A percentile compares a stretch with the other conserved stretches of the same genome.
Evolutionary conservation across 2,797 vertebrate species (phyloP).

Genomic region (Coranthus polyacanthus): DNA sequence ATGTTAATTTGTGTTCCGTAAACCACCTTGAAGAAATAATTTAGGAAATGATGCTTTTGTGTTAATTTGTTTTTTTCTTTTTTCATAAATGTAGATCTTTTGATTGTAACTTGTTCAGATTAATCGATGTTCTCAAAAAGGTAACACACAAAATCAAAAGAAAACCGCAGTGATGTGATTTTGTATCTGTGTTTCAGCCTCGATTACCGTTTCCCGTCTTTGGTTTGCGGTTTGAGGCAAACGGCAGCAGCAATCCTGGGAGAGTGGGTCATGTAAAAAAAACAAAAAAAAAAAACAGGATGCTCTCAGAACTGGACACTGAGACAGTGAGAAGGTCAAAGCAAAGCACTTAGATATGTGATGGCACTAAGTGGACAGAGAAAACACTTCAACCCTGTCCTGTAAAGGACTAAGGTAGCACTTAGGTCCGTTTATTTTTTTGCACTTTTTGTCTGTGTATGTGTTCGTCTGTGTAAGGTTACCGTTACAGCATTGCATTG

Average conservation of each 20-base stretch:
- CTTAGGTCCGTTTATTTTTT: constrained; percentile 43
- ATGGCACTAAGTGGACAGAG: constrained; percentile 57
- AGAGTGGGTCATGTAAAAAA: constrained; percentile 17
- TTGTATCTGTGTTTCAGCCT: constrained; percentile 4
- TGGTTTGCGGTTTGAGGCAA: constrained; percentile 33
- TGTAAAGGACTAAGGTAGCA: constrained; percentile 42
- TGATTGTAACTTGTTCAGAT: neutral
- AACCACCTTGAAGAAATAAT: too few relatives aligned
- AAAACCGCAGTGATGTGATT: neutral
- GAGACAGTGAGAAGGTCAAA: constrained; percentile 63
- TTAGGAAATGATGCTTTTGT: neutral
- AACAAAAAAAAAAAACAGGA: too few relatives aligned
- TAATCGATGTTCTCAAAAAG: neutral
- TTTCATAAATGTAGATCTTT: too few relatives aligned
- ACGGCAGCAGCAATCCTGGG: constrained; percentile 12
- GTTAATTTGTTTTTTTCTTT: neutral
- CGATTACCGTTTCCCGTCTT: constrained; percentile 25
- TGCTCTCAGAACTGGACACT: constrained; percentile 39
- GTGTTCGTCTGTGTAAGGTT: neutral
- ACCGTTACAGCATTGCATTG: neutral
- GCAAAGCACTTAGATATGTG: constrained; percentile 49
- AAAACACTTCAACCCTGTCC: constrained; percentile 43
- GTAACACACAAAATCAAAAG: neutral
- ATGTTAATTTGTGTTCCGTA: neutral
- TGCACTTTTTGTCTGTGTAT: constrained; percentile 24